Evolutionary conservation across 1,140 invertebrate genomes (phyloP), one percentile per base, ranked within the genome.

Genomic region (Bombus fervidus): DNA sequence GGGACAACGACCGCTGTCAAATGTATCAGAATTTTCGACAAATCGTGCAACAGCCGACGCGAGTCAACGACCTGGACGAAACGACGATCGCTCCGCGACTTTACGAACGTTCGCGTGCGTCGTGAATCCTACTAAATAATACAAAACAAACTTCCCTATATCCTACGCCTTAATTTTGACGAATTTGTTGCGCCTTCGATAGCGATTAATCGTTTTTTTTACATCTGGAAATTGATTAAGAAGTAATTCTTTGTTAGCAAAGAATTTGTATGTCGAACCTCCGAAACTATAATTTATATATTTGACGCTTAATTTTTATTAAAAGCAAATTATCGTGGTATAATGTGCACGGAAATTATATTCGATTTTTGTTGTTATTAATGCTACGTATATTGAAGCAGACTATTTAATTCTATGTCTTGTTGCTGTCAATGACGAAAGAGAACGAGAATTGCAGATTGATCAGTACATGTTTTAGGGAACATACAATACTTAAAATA

Each of bases 1-100:
- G 34, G 89, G 83, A 92, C 86, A 88, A 90, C 76, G 89, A 90
- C 88, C 91, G 53, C 64, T 43, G 86, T 89, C 66, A 84, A 90
- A 81, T 75, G 53, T 80, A 83, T 81, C 76, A 86, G 64, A 37
- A 90, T 86, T 83, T 88, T 90, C 53, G 41, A 41, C 73, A 62
- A 90, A 83, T 86, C 69, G 34, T 53, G 83, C 83, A 90, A 90
- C 62, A 77, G 18, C 25, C 47, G n/a, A n/a, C 25, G 28, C 22
- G 47, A 6, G 78, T 68, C 84, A 66, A 81, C 69, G 62, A 68
- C 79, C 71, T 34, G 25, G 6, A 59, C 31, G 64, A 53, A 31
- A 71, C 66, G 39, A 71, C 78, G 41, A 71, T 66, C 31, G 31
- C 18, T 34, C 6, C 28, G 37, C 3, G 25, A 59, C 13, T 41